Evolutionary conservation across 2,888 invertebrate species (phyloP), one percentile per base, ranked within the genome.

Genomic region (Brachyptera risi): DNA sequence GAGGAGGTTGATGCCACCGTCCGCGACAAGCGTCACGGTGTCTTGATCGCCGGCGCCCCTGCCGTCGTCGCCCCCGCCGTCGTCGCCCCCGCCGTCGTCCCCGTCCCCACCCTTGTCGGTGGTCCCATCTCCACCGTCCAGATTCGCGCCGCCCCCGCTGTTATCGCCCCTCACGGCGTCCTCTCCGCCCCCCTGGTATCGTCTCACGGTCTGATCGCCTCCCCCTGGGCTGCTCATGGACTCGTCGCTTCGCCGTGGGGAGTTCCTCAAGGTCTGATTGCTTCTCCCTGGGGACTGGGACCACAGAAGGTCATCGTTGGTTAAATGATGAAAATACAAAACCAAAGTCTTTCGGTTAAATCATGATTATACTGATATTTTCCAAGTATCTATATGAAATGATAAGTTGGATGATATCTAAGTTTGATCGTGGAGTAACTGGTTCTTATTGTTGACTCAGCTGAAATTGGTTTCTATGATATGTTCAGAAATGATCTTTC

Each of bases 1-100:
- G 49, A 35, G 37, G 49, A 57, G 38, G 57, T 23, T 11, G 56
- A 56, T 27, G 56, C 59, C 24, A 56, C 51, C n/a, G 27, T 26
- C 1, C 57, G 60, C 0, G 60, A 63, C 60, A 63, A 60, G 60
- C 59, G 63, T 24, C 42, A 58, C 27, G 51, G 38, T 26, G 51
- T 58, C 2, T 17, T 54, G 19, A 37, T 38, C 23, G 56, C 42
- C 11, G 60, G 56, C 17, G 42, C 31, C 24, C 44, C 57, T 21
- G 19, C 23, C 23, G 27, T 57, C 1, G 17, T 27, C 38, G 47
- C 57, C 44, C 38, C 50, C 49, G 47, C 57, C 3, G 24, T 26
- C 58, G 42, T 47, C 27, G 26, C 26, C 44, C 11, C 58, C 58
- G 26, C 44, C 21, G 44, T 35, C n/a, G 44, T 24, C 7, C 31